phyloP scores from a whole-genome alignment of 2,113 vertebrate species.

The Neomonachus schauinslandi region DNA sequence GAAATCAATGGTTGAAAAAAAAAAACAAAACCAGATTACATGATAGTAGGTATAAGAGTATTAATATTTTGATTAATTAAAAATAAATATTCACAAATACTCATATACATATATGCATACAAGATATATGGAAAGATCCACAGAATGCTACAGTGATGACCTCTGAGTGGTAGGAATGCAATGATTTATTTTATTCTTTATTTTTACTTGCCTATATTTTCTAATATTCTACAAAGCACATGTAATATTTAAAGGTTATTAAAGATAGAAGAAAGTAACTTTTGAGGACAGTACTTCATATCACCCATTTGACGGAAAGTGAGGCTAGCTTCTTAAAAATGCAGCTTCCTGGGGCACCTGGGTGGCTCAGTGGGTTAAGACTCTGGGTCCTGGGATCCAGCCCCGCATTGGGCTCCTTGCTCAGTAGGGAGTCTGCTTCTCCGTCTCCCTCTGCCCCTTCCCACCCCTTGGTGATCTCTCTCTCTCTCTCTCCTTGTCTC shows the following conservation, averaged over 20 bases:
- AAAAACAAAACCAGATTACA: not conserved
- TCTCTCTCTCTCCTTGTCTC: no score
- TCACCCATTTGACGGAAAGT: conserved; percentile 62
- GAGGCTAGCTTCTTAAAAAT: conserved; percentile 75
- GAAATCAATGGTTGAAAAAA: conserved; percentile 43
- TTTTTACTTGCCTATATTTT: conserved; percentile 21
- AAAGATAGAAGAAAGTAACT: conserved; percentile 68
- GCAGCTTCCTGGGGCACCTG: conserved; percentile 25
- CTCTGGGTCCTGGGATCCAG: not conserved
- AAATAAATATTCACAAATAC: conserved; percentile 28
- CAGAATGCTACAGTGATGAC: not conserved
- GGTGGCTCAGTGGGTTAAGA: not conserved
- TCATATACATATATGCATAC: not conserved
- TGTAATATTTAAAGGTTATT: not conserved
- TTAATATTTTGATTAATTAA: conserved; percentile 25
- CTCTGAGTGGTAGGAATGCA: not conserved
- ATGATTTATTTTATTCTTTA: not conserved
- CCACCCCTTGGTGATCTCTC: no score
- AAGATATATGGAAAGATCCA: not conserved
- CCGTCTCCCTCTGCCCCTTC: not conserved
- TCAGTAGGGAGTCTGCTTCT: not conserved
- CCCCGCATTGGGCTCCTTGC: not conserved
- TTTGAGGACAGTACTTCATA: conserved; percentile 80
- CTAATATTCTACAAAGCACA: conserved; percentile 45
- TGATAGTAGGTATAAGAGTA: not conserved